Base-by-base conservation (phyloP, 2,797 vertebrate species). In the Hyperoplus immaculatus region DNA sequence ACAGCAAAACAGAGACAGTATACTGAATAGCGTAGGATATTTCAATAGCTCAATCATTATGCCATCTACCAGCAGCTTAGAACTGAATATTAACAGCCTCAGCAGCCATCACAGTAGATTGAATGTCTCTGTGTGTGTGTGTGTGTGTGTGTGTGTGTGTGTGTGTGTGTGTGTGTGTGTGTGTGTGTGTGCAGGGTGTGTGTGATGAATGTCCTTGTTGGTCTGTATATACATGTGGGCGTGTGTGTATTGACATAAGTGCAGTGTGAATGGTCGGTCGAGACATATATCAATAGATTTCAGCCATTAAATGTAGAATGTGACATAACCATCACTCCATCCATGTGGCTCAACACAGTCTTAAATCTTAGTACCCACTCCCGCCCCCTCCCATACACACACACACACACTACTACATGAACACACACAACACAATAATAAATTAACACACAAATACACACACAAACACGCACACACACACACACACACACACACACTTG, bases 31-130 rank as follows among this genome's bases (percentile, higher is more conserved):
- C 72, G 46, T 21, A 73, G 64, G 56, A 72, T 74, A 76, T 87
- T 89, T 87, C 69, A 83, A 86, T 70, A 68, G 76, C 80, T 86
- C 86, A 82, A 85, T 88, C 88, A 84, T 62, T 47, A 54, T 68
- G 42, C 47, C 77, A 78, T 76, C 66, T 87, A 80, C 79, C 83
- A 84, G 88, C 80, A 64, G 64, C 77, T 84, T 74, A 74, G 58
- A 64, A 53, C 57, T 66, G 46, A 88, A 79, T 88, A 84, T 83
- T 70, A 90, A 89, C 57, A 54, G 71, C 53, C 63, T 66, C 75
- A 79, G 38, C 71, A 78, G 82, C 42, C 68, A 77, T 82, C 69
- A 64, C 64, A 53, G 43, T 8, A 29, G 53, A 83, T 13, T 77
- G 73, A 54, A 15, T 75, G 64, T 72, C 5, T 62, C 9, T 55